Evolutionary conservation across 2,113 vertebrate genomes (phyloP).

Genomic region (Vombatus ursinus): DNA sequence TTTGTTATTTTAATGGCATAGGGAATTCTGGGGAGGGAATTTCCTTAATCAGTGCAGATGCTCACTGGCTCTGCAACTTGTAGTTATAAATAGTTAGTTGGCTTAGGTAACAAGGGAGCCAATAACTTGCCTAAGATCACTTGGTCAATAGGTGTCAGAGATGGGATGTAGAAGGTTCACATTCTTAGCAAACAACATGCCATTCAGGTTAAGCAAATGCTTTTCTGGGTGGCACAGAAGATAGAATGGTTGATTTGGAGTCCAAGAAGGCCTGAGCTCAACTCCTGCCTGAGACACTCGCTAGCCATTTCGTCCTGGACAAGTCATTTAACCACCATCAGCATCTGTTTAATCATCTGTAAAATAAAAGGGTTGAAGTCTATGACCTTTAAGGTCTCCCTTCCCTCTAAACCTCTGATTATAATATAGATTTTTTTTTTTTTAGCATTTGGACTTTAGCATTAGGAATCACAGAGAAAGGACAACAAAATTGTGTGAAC

Average conservation of each 20-base stretch:
- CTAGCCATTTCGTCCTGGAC: background rate
- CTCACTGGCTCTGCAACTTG: background rate
- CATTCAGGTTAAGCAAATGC: background rate
- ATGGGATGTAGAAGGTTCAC: background rate
- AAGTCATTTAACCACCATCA: background rate
- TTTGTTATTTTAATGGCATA: background rate
- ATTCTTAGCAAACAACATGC: background rate
- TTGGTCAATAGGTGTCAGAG: background rate
- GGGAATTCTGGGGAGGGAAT: background rate
- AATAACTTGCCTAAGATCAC: background rate
- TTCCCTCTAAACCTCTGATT: background rate
- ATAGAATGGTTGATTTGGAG: background rate
- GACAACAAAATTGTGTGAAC: accelerated
- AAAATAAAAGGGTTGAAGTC: background rate
- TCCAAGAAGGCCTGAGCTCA: background rate
- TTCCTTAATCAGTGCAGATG: background rate
- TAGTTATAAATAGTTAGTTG: too few relatives aligned
- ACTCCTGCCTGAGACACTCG: background rate
- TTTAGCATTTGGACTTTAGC: background rate
- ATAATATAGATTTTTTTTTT: background rate
- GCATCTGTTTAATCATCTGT: background rate
- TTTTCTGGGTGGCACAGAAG: background rate
- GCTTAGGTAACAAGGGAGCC: background rate
- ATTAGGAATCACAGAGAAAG: accelerated
- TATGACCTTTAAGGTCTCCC: background rate